A percentile compares a stretch with the other conserved stretches of the same genome.
Conservation (phyloP, 2,797 vertebrate species). For the Corythornis leucogaster region DNA sequence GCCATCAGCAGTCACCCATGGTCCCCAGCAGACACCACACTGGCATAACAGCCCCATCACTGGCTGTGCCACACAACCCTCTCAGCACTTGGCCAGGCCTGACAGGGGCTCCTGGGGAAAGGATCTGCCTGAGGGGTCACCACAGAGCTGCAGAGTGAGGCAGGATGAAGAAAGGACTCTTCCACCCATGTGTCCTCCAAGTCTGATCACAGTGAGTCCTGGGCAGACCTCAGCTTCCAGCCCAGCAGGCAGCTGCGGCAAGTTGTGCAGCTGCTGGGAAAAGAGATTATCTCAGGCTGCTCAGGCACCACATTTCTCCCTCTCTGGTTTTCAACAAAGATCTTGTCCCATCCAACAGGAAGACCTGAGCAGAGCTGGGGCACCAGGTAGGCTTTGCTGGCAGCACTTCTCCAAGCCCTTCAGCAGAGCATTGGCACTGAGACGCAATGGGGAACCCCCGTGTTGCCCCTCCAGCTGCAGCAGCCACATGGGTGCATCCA, state of each 20-base stretch:
- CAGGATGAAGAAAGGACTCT: accelerated
- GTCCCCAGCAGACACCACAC: not conserved
- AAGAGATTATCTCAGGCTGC: not conserved
- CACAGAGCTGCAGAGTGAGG: accelerated
- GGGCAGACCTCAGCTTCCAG: not conserved
- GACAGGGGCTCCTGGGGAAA: not conserved
- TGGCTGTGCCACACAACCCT: accelerated
- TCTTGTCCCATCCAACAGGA: accelerated
- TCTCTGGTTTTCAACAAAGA: accelerated
- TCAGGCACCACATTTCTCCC: no score
- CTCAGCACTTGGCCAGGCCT: not conserved
- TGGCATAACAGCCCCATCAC: accelerated
- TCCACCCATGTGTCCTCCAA: accelerated
- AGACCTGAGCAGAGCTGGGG: accelerated
- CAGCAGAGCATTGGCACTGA: accelerated
- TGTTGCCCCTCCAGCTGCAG: accelerated
- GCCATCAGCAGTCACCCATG: not conserved
- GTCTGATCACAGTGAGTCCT: accelerated
- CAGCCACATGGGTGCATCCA: accelerated
- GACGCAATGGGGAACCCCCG: accelerated
- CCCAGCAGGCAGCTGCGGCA: not conserved
- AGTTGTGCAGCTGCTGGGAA: accelerated
- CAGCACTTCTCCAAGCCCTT: not conserved
- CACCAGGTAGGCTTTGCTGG: not conserved
- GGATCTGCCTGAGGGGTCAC: accelerated